These are phyloP conservation scores for Todus mexicanus DNA, from an alignment of 2,797 vertebrate species.

Conservation along the genomic window DNA sequence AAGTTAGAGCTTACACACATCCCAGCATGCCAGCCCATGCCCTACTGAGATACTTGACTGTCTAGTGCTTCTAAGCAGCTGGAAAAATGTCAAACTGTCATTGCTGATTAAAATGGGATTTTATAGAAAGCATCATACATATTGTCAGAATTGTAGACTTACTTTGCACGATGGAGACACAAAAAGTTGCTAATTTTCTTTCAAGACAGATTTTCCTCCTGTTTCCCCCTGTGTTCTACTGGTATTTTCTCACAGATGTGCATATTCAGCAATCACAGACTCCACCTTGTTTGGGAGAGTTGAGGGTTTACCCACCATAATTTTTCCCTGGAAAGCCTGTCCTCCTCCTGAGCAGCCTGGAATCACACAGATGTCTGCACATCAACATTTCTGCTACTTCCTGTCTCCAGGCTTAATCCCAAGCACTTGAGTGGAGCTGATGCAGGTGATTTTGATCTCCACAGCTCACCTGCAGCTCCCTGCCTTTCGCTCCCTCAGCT, in stretches of 20 bases:
- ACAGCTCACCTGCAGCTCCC: background rate
- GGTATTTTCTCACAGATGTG: background rate
- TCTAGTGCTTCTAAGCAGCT: conserved; percentile 70
- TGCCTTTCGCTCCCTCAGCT: background rate
- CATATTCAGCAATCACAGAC: background rate
- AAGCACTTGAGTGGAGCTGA: background rate
- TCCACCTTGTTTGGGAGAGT: background rate
- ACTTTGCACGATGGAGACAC: background rate
- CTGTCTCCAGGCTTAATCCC: background rate
- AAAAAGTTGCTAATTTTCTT: background rate
- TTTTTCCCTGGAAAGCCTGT: background rate
- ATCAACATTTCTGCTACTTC: background rate
- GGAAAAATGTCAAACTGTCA: conserved; percentile 78
- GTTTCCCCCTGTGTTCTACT: background rate
- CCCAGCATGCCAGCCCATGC: conserved; percentile 72
- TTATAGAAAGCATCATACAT: conserved; percentile 38
- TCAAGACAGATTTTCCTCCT: background rate
- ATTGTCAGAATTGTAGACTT: conserved; percentile 41
- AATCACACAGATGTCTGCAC: background rate
- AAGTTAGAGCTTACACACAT: conserved; percentile 61
- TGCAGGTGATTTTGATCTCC: background rate
- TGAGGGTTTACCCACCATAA: background rate
- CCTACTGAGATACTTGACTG: conserved; percentile 72
- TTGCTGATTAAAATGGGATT: conserved; percentile 78
- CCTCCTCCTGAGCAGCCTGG: background rate